Evolutionary conservation across 2,888 invertebrate genomes (phyloP), one percentile per base, ranked within the genome.

Genomic region (Ditula angustiorana): DNA sequence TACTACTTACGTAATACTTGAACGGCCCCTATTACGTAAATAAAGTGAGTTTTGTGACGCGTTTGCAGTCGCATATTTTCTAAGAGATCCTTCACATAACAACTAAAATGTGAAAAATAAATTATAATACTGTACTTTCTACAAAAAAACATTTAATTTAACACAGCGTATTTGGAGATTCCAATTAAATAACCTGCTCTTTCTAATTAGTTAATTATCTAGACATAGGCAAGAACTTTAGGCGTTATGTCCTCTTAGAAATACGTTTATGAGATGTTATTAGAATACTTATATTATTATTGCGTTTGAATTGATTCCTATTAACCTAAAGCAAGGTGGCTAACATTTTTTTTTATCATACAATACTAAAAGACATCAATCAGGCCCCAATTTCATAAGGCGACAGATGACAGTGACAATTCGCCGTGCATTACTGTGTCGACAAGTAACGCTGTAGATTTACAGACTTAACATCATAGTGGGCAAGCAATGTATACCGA

Each of bases 291-390:
- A 37, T 50, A 49, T 55, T 61, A 11, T 63, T 63, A 63, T 63
- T 63, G 63, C 60, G 37, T 64, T 62, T 47, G 5, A 64, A 60
- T 60, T 65, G 60, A 47, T 65, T 60, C 16, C 53, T 65, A 55
- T 53, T 60, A 65, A 23, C 19, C 57, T 63, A 63, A 52, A 63
- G 49, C 50, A n/a, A 26, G 23, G 7, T 13, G 28, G 1, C 10
- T 26, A n/a, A 19, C 11, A 19, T 3, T 19, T 8, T 41, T 41
- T 19, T 19, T 8, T n/a, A 13, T n/a, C 19, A 10, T 3, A 41
- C 41, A 41, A 1, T 19, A 37, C 35, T 30, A 30, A 30, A 30
- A 1, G 30, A n/a, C n/a, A n/a, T n/a, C n/a, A n/a, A n/a, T n/a
- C n/a, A n/a, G n/a, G n/a, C n/a, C n/a, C n/a, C n/a, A n/a, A n/a